These are phyloP conservation scores for Drosophila neutralis DNA, from an alignment of 2,888 invertebrate species.

Conservation along the genomic window DNA sequence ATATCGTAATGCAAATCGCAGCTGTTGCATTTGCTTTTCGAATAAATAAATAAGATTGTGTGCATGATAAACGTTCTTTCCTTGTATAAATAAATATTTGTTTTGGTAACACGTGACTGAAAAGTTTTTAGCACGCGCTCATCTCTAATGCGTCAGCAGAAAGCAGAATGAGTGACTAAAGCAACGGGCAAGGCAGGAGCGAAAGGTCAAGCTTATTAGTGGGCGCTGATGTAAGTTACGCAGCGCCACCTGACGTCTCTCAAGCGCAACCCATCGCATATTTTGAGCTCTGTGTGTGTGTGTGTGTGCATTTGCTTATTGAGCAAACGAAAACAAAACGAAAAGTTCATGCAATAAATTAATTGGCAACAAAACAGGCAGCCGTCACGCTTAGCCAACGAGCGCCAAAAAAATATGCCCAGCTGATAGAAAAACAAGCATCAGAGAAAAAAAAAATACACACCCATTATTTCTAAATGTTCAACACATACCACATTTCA, in stretches of 20 bases:
- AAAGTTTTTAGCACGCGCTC: conserved; percentile 12
- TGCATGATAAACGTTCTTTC: background rate
- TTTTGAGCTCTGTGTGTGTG: background rate
- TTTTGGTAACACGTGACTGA: conserved; percentile 3
- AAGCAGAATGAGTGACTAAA: conserved; percentile 20
- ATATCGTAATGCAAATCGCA: background rate
- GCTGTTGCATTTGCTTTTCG: background rate
- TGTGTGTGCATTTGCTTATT: conserved; percentile 30
- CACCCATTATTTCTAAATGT: conserved; percentile 23
- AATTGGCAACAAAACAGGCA: conserved; percentile 50
- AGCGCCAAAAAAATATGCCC: conserved; percentile 40
- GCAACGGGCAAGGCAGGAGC: conserved; percentile 5
- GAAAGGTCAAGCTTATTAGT: conserved; percentile 59
- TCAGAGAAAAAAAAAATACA: conserved; percentile 11
- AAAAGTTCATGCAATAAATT: conserved; percentile 53
- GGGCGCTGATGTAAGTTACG: conserved; percentile 34
- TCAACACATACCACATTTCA: conserved; percentile 27
- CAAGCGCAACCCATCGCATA: conserved; percentile 28
- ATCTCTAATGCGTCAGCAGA: conserved; percentile 23
- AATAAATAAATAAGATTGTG: conserved; percentile 8
- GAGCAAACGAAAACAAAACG: conserved; percentile 44
- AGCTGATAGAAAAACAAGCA: conserved; percentile 44
- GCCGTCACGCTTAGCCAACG: conserved; percentile 38
- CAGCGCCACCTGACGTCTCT: conserved; percentile 45
- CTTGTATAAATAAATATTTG: background rate